These are phyloP conservation scores for Zaprionus ghesquierei DNA, from an alignment of 1,140 invertebrate genomes.

Conservation along the genomic window DNA sequence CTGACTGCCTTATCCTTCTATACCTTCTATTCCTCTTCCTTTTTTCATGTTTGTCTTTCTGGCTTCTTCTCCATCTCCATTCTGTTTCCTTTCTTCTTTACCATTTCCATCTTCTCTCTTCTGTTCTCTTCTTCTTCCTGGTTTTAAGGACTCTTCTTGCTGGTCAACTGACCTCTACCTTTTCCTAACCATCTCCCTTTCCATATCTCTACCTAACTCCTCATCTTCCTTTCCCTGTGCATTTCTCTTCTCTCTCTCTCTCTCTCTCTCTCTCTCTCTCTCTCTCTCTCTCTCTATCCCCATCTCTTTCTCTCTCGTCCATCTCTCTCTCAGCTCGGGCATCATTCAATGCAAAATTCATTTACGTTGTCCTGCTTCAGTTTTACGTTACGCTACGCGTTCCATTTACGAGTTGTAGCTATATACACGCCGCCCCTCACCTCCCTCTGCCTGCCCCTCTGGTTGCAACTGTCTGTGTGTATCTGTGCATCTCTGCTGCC, in stretches of 20 bases:
- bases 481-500: conserved; percentile 20
- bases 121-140: background rate
- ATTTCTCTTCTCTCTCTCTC: background rate
- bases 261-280: background rate
- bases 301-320: background rate
- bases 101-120: background rate
- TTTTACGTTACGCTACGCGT: conserved; percentile 76
- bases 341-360: conserved; percentile 79
- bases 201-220: background rate
- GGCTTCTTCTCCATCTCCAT: background rate
- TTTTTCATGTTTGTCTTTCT: background rate
- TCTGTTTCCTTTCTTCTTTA: background rate
- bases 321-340: conserved; percentile 32
- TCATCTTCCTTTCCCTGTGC: background rate
- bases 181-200: background rate
- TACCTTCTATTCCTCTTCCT: background rate
- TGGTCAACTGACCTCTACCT: background rate
- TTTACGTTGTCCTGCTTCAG: conserved; percentile 77
- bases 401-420: conserved; percentile 46
- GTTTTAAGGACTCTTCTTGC: too few species aligned
- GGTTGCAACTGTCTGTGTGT: conserved; percentile 4
- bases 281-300: too few species aligned
- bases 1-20: background rate
- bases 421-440: background rate
- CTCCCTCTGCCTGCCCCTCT: background rate